Base-by-base conservation (phyloP, 2,113 vertebrate genomes). In the Coracopsis vasa region DNA sequence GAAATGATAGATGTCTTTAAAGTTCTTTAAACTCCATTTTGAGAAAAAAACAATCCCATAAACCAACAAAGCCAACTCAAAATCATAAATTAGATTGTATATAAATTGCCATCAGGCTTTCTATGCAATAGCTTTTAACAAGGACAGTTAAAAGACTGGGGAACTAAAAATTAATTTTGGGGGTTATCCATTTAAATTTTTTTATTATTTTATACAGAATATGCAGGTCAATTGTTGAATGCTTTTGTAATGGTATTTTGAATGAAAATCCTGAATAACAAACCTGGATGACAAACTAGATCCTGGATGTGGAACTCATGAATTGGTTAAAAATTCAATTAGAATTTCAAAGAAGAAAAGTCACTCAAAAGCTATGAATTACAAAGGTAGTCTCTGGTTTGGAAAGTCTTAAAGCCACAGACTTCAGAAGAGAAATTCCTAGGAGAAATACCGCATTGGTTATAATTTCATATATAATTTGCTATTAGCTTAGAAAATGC, bases 51-150 rank as follows among this genome's bases (percentile, higher is more conserved):
- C n/a, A 51, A 23, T 70, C 44, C 66, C 24, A 1, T 9, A 28
- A n/a, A 21, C 3, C 2, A 53, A 2, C 5, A 9, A n/a, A n/a
- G 16, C 2, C 3, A 53, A 2, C 6, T 85, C 14, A 75, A 33
- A 69, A 37, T 29, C 16, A 29, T 51, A 79, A 28, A 41, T 75
- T 65, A 10, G 2, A n/a, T 48, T 80, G 31, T 17, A 13, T 66
- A 11, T 54, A 62, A 73, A 45, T 45, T 91, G 35, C 4, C n/a
- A 67, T 39, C 0, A 81, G 39, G 12, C 27, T 91, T 6, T 64
- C 25, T 33, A 41, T 48, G 25, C 14, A 87, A 87, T 16, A 45
- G 14, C 7, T 91, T 85, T 81, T 50, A 87, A 66, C 9, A 60
- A 35, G 13, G 35, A 13, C 12, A 41, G 23, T 41, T 86, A 61